Base-by-base conservation (phyloP, 1,140 invertebrate genomes). In the Triops cancriformis region DNA sequence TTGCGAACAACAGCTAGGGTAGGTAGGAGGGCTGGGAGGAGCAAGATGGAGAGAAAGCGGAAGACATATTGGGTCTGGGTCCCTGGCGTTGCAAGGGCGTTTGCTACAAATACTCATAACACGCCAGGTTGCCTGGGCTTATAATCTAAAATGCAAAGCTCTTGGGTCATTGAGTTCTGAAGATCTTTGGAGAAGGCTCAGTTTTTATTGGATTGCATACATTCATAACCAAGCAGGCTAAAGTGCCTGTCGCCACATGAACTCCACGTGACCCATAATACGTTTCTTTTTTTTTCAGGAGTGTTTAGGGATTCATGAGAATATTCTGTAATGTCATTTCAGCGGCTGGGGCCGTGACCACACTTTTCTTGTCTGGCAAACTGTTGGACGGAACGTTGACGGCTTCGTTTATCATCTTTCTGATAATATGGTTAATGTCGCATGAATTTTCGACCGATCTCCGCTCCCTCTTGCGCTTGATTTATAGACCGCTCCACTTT, bases 111-210 rank as follows among this genome's bases (percentile, higher is more conserved):
- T 23, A 64, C 18, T 64, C 51, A 64, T 64, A 64, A 64, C 51
- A 64, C 51, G 14, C 3, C 51, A 64, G 51, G 51, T 23, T 23
- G 51, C 51, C 23, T 18, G 51, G 51, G 51, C 51, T 64, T 64
- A 64, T 64, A 64, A 64, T 64, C 18, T 64, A 64, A 64, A 64
- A 64, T 64, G 51, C 51, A 64, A 64, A 64, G 51, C 51, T 64
- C 51, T 64, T 64, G 23, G 51, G 51, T 64, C 51, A 64, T 64
- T 64, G 51, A 64, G 51, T 18, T 64, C 14, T 64, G 51, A 23
- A 64, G 51, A 23, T 23, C 51, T 64, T 64, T 64, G 14, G 14
- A 7, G 2, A 64, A 64, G 51, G 51, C 51, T 64, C 51, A 64
- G 51, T 64, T 64, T 45, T 64, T 64, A 64, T 64, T 64, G 51